Evolutionary conservation across 2,888 invertebrate genomes (phyloP), one percentile per base, ranked within the genome.

Genomic region (Drosophila peninsularis): DNA sequence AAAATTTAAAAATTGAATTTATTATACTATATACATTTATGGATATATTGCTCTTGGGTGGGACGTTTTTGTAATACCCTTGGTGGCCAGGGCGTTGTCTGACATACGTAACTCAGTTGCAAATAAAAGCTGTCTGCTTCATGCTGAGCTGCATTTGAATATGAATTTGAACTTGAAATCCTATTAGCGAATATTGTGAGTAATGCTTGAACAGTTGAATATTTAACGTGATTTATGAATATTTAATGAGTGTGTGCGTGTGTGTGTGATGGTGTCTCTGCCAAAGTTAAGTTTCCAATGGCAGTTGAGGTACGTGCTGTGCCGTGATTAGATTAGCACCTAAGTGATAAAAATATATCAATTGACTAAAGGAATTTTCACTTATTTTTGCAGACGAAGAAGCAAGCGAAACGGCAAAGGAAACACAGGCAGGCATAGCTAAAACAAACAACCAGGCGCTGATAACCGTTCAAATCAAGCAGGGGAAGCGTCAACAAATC

Each of bases 331-430:
- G 71, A 80, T 80, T 69, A 76, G 52, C 67, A 57, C 41, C 32
- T 47, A 41, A 55, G 27, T 61, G 60, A 55, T 68, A 70, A 68
- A 6, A 56, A 55, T 52, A 11, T 6, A 34, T 56, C 37, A 53
- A 54, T 56, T 49, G 52, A 49, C 53, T 66, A 58, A 70, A 58
- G 37, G 2, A 52, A 37, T 37, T 6, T 58, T n/a, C 17, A 41
- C 68, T 24, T 24, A n/a, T 27, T n/a, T 54, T 88, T 85, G 24
- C 74, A 90, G 91, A 91, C 89, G 90, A 90, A 69, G 87, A 80
- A 64, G 42, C 62, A 58, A 65, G 50, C 58, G 71, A 78, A 61
- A 6, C 53, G 39, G 14, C 53, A 47, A 62, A 55, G 65, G 62
- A 64, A 30, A 55, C 37, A 39, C 56, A 54, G 53, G 9, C 53